phyloP scores from a whole-genome alignment of 2,113 vertebrate species.

The Lophius piscatorius region DNA sequence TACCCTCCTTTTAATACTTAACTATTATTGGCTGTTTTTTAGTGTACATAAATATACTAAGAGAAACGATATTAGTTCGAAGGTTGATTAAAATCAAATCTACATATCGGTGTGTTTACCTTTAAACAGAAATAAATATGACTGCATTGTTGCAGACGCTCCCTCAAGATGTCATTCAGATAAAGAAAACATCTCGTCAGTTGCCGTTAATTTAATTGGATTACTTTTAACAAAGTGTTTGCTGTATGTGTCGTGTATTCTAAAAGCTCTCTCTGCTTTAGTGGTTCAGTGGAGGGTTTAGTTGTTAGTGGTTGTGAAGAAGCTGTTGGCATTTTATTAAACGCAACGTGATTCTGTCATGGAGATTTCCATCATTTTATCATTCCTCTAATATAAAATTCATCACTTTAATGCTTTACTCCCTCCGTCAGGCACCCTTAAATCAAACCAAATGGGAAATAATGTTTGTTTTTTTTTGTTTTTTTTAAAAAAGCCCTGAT shows the following conservation, averaged over 20 bases:
- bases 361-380: not conserved
- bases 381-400: constrained; percentile 28
- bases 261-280: too few relatives aligned
- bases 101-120: not conserved
- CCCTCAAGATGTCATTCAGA: not conserved
- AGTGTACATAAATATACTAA: too few relatives aligned
- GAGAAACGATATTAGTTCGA: too few relatives aligned
- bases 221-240: not conserved
- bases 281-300: constrained; percentile 12
- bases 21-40: too few relatives aligned
- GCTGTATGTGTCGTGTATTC: too few relatives aligned
- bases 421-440: constrained; percentile 16
- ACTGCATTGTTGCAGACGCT: not conserved
- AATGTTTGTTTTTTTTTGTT: too few relatives aligned
- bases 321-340: constrained; percentile 4
- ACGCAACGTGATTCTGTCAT: not conserved
- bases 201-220: not conserved
- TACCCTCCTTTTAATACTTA: too few relatives aligned
- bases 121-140: not conserved
- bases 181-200: not conserved
- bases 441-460: constrained; percentile 31
- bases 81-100: too few relatives aligned
- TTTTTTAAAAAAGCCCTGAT: constrained; percentile 13
- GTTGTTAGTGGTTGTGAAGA: not conserved
- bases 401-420: constrained; percentile 45